Conservation (phyloP, 2,888 invertebrate genomes). For the Gastrophysa polygoni region DNA sequence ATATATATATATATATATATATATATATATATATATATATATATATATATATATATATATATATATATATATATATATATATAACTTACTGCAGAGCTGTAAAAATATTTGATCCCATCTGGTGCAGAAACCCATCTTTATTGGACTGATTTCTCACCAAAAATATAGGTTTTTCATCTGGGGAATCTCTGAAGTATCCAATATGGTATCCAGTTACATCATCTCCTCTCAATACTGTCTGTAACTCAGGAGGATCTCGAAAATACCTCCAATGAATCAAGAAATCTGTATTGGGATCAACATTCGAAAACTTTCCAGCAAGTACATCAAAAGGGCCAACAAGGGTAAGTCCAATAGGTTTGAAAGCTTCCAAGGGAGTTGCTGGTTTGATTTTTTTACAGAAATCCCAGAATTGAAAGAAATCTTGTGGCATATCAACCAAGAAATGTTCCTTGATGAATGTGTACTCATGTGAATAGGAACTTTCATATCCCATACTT, state of each 20-base stretch:
- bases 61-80: no score
- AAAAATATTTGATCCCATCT: slow-evolving; percentile 81
- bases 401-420: slow-evolving; percentile 83
- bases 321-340: slow-evolving; percentile 91
- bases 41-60: no score
- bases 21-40: no score
- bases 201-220: slow-evolving; percentile 78
- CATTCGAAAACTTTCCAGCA: slow-evolving; percentile 55
- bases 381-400: slow-evolving; percentile 64
- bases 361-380: slow-evolving; percentile 68
- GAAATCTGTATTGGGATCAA: slow-evolving; percentile 64
- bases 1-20: no score
- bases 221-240: slow-evolving; percentile 76
- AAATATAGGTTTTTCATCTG: slow-evolving; percentile 74
- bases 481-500: slow-evolving; percentile 3
- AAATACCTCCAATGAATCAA: slow-evolving; percentile 88
- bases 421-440: slow-evolving; percentile 88
- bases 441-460: slow-evolving; percentile 78
- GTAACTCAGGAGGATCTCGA: slow-evolving; percentile 94
- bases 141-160: slow-evolving; percentile 77
- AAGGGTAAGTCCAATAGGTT: slow-evolving; percentile 70
- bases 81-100: slow-evolving; percentile 72
- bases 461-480: slow-evolving; percentile 4
- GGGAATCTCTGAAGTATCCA: slow-evolving; percentile 89
- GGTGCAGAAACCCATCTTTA: slow-evolving; percentile 71